Conservation (phyloP, 2,113 vertebrate species). For the Murina feae region DNA sequence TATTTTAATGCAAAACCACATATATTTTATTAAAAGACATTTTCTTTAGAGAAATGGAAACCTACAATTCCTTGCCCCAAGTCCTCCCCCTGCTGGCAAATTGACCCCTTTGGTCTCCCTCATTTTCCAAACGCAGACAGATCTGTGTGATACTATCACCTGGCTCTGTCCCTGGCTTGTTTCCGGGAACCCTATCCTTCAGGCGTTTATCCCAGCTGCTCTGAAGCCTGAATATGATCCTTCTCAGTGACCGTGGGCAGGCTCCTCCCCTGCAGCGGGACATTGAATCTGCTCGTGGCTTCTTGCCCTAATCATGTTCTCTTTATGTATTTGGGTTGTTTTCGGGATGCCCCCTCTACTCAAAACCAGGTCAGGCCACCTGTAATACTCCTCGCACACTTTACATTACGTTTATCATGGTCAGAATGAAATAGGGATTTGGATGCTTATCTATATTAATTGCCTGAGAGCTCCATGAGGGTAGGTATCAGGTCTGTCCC, state of each 20-base stretch:
- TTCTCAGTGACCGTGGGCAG: background rate
- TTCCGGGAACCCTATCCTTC: constrained; percentile 1
- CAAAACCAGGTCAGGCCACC: constrained; percentile 10
- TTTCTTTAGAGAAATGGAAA: background rate
- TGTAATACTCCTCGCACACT: background rate
- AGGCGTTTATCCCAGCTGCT: background rate
- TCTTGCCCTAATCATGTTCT: background rate
- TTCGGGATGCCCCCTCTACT: background rate
- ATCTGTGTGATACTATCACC: background rate
- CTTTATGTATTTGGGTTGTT: constrained; percentile 51
- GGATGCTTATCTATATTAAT: background rate
- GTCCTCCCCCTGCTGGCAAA: background rate
- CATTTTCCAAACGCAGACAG: background rate
- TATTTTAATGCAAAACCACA: background rate
- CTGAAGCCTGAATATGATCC: constrained; percentile 15
- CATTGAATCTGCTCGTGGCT: constrained; percentile 45
- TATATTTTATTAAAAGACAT: background rate
- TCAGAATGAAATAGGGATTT: background rate
- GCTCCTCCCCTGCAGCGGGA: background rate
- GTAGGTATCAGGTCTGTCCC: background rate
- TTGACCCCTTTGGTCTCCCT: background rate
- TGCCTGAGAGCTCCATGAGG: background rate
- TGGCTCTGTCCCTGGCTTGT: background rate
- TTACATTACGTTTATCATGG: background rate
- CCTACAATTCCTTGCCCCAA: background rate